Evolutionary conservation across 2,888 invertebrate species (phyloP).

Genomic region (Cerceris rybyensis): DNA sequence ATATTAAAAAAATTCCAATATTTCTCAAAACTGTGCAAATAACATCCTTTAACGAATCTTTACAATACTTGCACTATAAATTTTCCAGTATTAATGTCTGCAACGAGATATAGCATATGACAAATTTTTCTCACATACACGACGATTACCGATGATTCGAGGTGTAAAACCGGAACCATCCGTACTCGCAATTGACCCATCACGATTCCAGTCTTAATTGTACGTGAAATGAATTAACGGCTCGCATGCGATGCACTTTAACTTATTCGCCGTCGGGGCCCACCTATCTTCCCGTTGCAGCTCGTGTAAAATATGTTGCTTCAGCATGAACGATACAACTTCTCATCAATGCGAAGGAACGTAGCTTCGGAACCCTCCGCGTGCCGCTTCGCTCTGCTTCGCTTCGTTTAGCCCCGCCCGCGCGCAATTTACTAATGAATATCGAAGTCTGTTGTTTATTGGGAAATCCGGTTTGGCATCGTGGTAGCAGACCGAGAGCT

Average conservation of each 20-base stretch:
- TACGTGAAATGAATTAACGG: constrained; percentile 78
- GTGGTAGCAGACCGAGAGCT: constrained; percentile 24
- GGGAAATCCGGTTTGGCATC: constrained; percentile 48
- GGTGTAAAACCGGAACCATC: constrained; percentile 54
- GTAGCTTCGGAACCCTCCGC: not conserved
- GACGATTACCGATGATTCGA: constrained; percentile 38
- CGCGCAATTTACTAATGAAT: constrained; percentile 76
- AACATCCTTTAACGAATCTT: too few species aligned
- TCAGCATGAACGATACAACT: constrained; percentile 69
- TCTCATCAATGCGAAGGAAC: constrained; percentile 45
- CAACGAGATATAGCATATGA: too few species aligned
- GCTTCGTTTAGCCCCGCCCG: constrained; percentile 44
- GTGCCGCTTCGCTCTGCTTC: constrained; percentile 27
- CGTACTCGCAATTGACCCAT: constrained; percentile 60
- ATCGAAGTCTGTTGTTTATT: constrained; percentile 64
- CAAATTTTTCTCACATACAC: not conserved
- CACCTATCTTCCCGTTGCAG: constrained; percentile 59
- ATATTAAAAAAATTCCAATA: too few species aligned
- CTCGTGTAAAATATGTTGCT: constrained; percentile 67
- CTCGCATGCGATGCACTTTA: constrained; percentile 77
- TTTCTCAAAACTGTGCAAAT: too few species aligned
- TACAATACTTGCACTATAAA: too few species aligned
- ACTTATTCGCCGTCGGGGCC: constrained; percentile 73
- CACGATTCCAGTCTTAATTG: constrained; percentile 71
- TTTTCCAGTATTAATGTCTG: too few species aligned